Percentiles rank a stretch among this genome's conserved stretches.
These are phyloP conservation scores for Pammene fasciana DNA, from an alignment of 2,888 invertebrate genomes.

Conservation along the genomic window DNA sequence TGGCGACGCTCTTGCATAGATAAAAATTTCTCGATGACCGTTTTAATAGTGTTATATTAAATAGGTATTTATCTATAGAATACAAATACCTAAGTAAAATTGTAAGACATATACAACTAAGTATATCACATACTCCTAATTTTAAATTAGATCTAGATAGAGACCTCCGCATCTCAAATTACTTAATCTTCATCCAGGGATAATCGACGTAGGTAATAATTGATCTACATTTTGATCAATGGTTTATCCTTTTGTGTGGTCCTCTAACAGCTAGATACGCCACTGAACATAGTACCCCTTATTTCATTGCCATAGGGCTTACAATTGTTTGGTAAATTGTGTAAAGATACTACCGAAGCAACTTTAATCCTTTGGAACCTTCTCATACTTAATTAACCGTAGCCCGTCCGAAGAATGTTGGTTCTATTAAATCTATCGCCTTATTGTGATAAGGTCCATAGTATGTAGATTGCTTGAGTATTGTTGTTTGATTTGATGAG, in stretches of 20 bases:
- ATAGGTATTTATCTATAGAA: too few species aligned
- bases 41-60: too few species aligned
- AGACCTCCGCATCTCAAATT: not conserved
- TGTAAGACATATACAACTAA: too few species aligned
- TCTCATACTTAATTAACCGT: slow-evolving; percentile 11
- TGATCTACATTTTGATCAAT: slow-evolving; percentile 30
- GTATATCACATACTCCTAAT: too few species aligned
- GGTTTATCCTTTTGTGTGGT: slow-evolving; percentile 16
- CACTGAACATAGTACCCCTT: not conserved
- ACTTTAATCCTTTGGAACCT: slow-evolving; percentile 10
- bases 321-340: too few species aligned
- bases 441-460: slow-evolving; percentile 1
- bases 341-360: not conserved
- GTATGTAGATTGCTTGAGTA: slow-evolving; percentile 6
- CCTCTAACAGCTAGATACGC: not conserved
- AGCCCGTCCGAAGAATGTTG: not conserved
- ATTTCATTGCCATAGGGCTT: not conserved
- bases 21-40: too few species aligned
- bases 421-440: not conserved
- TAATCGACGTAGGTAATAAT: slow-evolving; percentile 25
- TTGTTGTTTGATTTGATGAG: slow-evolving; percentile 26
- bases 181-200: slow-evolving; percentile 19
- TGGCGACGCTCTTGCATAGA: too few species aligned
- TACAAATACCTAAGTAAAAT: too few species aligned
- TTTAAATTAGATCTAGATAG: too few species aligned